Base-by-base conservation (phyloP, 2,888 invertebrate species). In the Villa cingulata region DNA sequence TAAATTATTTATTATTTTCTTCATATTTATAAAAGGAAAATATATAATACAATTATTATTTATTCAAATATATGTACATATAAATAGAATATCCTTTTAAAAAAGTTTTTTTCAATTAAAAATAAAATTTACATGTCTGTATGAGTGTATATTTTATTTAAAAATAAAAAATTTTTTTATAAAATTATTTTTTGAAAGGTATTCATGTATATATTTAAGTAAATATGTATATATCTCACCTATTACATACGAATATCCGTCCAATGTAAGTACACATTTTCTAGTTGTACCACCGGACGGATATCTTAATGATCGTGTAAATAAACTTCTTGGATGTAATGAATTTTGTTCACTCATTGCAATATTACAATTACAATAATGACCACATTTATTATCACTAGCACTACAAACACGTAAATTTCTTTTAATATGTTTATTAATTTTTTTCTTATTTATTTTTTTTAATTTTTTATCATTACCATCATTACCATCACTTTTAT, bases 181-280 rank as follows among this genome's bases (percentile, higher is more conserved):
- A n/a, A n/a, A n/a, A n/a, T n/a, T n/a, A n/a, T n/a, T n/a, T n/a
- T n/a, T n/a, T n/a, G n/a, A n/a, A n/a, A n/a, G n/a, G n/a, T n/a
- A n/a, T n/a, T n/a, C n/a, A n/a, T n/a, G n/a, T n/a, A n/a, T n/a
- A n/a, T n/a, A n/a, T n/a, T n/a, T n/a, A n/a, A n/a, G n/a, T n/a
- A n/a, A n/a, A n/a, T n/a, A n/a, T n/a, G n/a, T n/a, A n/a, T n/a
- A n/a, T n/a, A 20, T 37, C 82, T 80, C 70, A 87, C 88, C 87
- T 73, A 88, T 88, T 59, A 87, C 86, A 70, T 88, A 88, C 54
- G 83, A 85, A 72, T 86, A 87, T 59, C 87, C 87, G 66, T 87
- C 87, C 56, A 88, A 74, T 41, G 85, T 86, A 55, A 87, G 78
- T 53, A 87, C 82, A 72, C 87, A 88, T 71, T 83, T 83, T 62